These are phyloP conservation scores for Monoplex corrugatus DNA, from an alignment of 2,888 invertebrate species.

Conservation along the genomic window DNA sequence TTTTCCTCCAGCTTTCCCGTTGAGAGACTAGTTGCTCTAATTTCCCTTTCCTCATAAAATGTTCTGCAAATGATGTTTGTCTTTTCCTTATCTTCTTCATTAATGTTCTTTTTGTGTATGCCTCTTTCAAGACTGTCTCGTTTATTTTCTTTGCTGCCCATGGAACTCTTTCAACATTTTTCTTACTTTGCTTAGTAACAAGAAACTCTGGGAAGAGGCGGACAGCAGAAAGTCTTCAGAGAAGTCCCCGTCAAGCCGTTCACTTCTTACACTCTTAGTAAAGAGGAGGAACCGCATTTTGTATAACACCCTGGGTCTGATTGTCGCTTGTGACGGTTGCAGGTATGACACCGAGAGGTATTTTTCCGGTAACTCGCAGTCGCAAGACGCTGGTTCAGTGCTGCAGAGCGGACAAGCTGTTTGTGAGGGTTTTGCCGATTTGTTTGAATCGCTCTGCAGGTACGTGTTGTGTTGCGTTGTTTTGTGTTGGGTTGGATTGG, in stretches of 20 bases:
- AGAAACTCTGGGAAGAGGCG: too few relatives aligned
- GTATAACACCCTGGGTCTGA: neutral
- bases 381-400: conserved; percentile 50
- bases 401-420: conserved; percentile 40
- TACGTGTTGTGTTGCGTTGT: too few relatives aligned
- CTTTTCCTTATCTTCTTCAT: too few relatives aligned
- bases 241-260: neutral
- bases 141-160: neutral
- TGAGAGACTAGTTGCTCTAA: neutral
- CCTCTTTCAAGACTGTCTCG: too few relatives aligned
- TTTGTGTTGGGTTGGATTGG: too few relatives aligned
- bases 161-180: too few relatives aligned
- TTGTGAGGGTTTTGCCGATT: conserved; percentile 9
- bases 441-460: neutral
- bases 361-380: conserved; percentile 22
- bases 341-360: conserved; percentile 19
- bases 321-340: neutral
- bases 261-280: neutral
- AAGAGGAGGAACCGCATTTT: neutral
- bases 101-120: too few relatives aligned
- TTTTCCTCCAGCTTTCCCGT: neutral
- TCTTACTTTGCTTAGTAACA: too few relatives aligned
- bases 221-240: too few relatives aligned
- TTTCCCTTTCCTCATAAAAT: too few relatives aligned
- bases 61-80: too few relatives aligned